These are phyloP conservation scores for Bostrychus sinensis DNA, from an alignment of 2,113 vertebrate genomes.

Conservation along the genomic window DNA sequence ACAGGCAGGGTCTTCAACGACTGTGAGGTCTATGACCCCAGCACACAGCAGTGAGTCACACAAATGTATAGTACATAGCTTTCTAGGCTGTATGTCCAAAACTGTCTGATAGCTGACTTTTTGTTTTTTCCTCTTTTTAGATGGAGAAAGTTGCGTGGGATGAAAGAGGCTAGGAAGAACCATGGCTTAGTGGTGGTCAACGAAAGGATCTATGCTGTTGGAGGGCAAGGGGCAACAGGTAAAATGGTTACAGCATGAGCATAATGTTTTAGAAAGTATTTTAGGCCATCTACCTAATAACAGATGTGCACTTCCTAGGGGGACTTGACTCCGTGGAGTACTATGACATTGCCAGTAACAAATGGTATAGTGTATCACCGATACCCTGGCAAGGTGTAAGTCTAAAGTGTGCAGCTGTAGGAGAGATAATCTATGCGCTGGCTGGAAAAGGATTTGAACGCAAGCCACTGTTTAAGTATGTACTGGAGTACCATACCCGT, in stretches of 20 bases:
- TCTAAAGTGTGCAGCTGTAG: constrained; percentile 94
- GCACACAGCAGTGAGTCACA: constrained; percentile 86
- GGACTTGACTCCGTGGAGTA: constrained; percentile 95
- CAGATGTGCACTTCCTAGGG: constrained; percentile 69
- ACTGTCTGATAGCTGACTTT: neutral
- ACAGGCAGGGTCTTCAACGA: constrained; percentile 92
- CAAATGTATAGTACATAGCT: neutral
- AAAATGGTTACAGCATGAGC: constrained; percentile 17
- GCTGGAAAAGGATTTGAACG: constrained; percentile 89
- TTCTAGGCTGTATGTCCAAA: no score
- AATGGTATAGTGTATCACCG: constrained; percentile 90
- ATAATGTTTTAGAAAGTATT: no score
- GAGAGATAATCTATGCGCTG: constrained; percentile 90
- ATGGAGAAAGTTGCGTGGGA: constrained; percentile 93
- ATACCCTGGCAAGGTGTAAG: constrained; percentile 97
- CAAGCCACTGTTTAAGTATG: constrained; percentile 91
- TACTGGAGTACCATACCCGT: constrained; percentile 94
- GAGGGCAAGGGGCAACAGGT: constrained; percentile 93
- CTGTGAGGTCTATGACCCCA: constrained; percentile 95
- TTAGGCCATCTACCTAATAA: no score
- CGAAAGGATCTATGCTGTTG: constrained; percentile 95
- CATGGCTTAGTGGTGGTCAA: constrained; percentile 94
- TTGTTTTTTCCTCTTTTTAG: constrained; percentile 68
- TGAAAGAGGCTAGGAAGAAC: constrained; percentile 96
- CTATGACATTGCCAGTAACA: constrained; percentile 91